phyloP scores from a whole-genome alignment of 1,140 invertebrate genomes.

The Drosophila bifasciata region DNA sequence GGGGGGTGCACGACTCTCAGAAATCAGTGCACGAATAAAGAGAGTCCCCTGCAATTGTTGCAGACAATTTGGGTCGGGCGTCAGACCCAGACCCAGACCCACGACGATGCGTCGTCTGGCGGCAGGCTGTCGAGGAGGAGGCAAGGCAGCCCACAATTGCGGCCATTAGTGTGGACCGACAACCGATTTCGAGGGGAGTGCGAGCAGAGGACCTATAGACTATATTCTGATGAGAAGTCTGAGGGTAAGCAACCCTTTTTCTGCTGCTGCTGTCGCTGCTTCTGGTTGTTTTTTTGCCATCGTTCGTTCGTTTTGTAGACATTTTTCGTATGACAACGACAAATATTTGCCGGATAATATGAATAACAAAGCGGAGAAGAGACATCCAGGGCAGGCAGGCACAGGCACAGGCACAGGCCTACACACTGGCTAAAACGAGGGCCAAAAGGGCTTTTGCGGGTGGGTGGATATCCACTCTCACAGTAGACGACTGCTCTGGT shows the following conservation, averaged over 20 bases:
- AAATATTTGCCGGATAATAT: slow-evolving; percentile 82
- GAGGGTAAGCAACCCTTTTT: slow-evolving; percentile 66
- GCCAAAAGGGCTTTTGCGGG: slow-evolving; percentile 17
- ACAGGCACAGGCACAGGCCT: slow-evolving; percentile 5
- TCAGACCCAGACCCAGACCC: neutral
- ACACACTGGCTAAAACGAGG: slow-evolving; percentile 22
- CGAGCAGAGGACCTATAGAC: neutral
- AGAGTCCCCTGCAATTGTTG: slow-evolving; percentile 65
- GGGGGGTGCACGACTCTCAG: slow-evolving; percentile 11
- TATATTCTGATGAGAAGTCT: slow-evolving; percentile 15
- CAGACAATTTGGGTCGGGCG: slow-evolving; percentile 71
- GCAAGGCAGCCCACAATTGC: slow-evolving; percentile 64
- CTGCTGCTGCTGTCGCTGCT: slow-evolving; percentile 12
- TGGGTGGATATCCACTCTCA: slow-evolving; percentile 2
- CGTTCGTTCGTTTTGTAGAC: slow-evolving; percentile 53
- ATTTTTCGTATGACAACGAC: slow-evolving; percentile 80
- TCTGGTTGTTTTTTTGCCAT: slow-evolving; percentile 14
- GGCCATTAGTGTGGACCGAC: slow-evolving; percentile 63
- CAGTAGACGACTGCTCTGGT: slow-evolving; percentile 12
- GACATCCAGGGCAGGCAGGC: slow-evolving; percentile 13
- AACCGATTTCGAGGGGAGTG: slow-evolving; percentile 18
- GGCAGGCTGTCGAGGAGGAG: slow-evolving; percentile 6
- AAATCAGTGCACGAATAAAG: slow-evolving; percentile 58
- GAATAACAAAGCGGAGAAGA: slow-evolving; percentile 73
- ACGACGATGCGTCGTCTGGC: neutral